These are phyloP conservation scores for Aphaenogaster ashmeadi DNA, from an alignment of 1,140 invertebrate genomes.

Conservation along the genomic window DNA sequence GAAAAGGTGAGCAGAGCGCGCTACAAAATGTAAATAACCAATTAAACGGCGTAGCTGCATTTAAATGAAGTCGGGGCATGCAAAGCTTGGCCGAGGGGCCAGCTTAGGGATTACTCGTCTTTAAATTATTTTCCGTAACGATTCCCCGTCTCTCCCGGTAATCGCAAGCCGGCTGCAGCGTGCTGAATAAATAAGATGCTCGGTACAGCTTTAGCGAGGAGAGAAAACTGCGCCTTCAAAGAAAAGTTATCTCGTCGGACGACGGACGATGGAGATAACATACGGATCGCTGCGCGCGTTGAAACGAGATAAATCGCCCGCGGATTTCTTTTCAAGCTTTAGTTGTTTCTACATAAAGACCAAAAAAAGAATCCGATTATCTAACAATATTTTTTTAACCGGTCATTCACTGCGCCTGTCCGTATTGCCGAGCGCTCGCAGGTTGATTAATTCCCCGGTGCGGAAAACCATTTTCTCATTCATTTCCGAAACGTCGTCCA, in stretches of 20 bases:
- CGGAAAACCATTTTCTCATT: constrained; percentile 33
- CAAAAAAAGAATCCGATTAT: background rate
- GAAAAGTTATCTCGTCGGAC: constrained; percentile 59
- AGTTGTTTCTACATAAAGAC: background rate
- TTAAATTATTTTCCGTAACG: constrained; percentile 62
- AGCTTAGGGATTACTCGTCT: constrained; percentile 55
- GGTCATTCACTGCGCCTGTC: background rate
- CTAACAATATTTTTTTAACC: constrained; percentile 12
- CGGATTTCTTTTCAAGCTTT: background rate
- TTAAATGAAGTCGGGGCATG: constrained; percentile 42
- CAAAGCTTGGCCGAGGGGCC: constrained; percentile 31
- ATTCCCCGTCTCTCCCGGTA: constrained; percentile 43
- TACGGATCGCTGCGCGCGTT: background rate
- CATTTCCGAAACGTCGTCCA: constrained; percentile 32
- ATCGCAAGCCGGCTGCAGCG: constrained; percentile 45
- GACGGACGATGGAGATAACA: background rate
- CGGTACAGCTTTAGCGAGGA: constrained; percentile 38
- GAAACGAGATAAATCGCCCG: constrained; percentile 12
- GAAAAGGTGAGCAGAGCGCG: background rate
- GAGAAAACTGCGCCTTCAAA: constrained; percentile 31
- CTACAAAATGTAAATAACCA: constrained; percentile 59
- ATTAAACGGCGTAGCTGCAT: constrained; percentile 53
- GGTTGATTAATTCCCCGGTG: background rate
- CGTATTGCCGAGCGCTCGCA: background rate
- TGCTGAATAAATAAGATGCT: constrained; percentile 61